Percentiles rank a stretch among this genome's conserved stretches.
Conservation (phyloP, 2,888 invertebrate genomes). For the Pyrochroa serraticornis region DNA sequence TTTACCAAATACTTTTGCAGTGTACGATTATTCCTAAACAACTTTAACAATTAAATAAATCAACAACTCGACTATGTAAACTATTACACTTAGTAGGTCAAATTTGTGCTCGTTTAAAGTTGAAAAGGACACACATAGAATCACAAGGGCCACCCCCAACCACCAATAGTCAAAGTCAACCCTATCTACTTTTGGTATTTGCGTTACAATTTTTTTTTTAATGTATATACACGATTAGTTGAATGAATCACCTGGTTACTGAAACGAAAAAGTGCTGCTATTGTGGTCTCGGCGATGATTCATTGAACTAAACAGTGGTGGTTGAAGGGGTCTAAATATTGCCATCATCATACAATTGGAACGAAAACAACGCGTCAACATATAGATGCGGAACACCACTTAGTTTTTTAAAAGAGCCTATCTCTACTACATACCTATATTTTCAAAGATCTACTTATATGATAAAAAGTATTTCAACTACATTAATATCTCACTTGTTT, state of each 20-base stretch:
- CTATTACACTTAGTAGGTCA: conserved; percentile 25
- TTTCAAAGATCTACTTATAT: conserved; percentile 49
- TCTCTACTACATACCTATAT: conserved; percentile 46
- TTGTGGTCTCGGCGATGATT: conserved; percentile 4
- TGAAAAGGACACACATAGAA: conserved; percentile 41
- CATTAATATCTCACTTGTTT: conserved; percentile 65
- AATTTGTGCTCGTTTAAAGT: conserved; percentile 33
- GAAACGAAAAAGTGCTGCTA: conserved; percentile 1
- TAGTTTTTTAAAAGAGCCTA: conserved; percentile 45
- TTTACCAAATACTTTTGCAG: conserved; percentile 17
- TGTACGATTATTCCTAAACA: conserved; percentile 22
- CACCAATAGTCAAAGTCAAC: conserved; percentile 33
- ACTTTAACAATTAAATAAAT: conserved; percentile 26
- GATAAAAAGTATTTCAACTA: conserved; percentile 56
- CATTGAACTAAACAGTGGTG: conserved; percentile 6
- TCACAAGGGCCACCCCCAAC: conserved; percentile 38
- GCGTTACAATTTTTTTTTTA: neutral
- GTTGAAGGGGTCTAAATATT: conserved; percentile 52
- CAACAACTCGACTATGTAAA: conserved; percentile 27
- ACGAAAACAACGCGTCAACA: conserved; percentile 3
- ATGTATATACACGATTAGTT: neutral
- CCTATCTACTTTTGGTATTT: neutral
- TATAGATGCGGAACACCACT: neutral
- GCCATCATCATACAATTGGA: conserved; percentile 59
- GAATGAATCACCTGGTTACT: conserved; percentile 14